Evolutionary conservation across 2,797 vertebrate genomes (phyloP), one percentile per base, ranked within the genome.

Genomic region (Peromyscus attwateri): DNA sequence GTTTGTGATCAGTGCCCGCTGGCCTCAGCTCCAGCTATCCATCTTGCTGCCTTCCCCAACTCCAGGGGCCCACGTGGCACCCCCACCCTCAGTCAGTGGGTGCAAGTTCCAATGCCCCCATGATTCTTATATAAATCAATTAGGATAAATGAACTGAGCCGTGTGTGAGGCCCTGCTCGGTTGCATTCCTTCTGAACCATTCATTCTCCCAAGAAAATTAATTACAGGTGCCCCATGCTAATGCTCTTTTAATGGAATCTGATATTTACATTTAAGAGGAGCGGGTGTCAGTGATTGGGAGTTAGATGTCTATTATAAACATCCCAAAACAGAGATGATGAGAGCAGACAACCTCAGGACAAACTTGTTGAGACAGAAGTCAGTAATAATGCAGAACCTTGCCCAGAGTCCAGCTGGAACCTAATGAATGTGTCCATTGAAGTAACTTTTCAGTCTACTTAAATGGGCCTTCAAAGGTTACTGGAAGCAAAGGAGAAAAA

Each of bases 221-320:
- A 98, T 98, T 98, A 98, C 4, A 37, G 97, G 96, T 96, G 13
- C n/a, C 52, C 92, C 92, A 95, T 95, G 95, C 98, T 98, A 98
- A 98, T 98, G 98, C 96, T 98, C 96, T 97, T 98, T 98, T 98
- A 98, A 98, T 98, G 95, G 97, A 98, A 98, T 98, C 98, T 97
- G 97, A 98, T 98, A 98, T 97, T 98, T 98, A 92, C 97, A 96
- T 97, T 97, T 97, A 97, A 98, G 97, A 98, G 98, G 97, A 97
- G 43, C 3, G 81, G 94, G 95, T 94, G 96, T 95, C 14, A 97
- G 94, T 40, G 52, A 0, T n/a, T 93, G 70, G 64, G 87, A 96
- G 94, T 97, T 98, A 98, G 97, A 96, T 94, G 97, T 97, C 98
- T 97, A 94, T 95, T 97, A 97, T 92, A 97, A 29, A 92, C 95